Evolutionary conservation across 2,113 vertebrate genomes (phyloP).

Genomic region (Rhinolophus sinicus): DNA sequence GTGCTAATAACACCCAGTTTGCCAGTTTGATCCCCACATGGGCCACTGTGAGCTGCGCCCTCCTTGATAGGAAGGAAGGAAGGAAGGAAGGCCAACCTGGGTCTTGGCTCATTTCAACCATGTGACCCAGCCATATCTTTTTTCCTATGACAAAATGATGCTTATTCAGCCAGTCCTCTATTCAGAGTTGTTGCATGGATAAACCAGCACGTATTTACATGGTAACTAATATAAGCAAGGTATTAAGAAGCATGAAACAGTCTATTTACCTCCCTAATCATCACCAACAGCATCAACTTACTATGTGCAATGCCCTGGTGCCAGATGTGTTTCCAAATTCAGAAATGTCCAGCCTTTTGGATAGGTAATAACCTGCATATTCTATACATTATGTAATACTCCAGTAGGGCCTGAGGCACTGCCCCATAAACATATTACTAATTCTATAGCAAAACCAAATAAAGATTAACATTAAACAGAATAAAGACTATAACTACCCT

Average conservation of each 20-base stretch:
- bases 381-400: not conserved
- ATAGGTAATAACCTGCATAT: not conserved
- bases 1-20: too few relatives aligned
- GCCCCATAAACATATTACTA: conserved; percentile 37
- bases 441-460: conserved; percentile 4
- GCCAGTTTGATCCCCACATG: too few relatives aligned
- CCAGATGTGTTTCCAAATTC: conserved; percentile 42
- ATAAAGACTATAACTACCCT: not conserved
- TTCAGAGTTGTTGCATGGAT: conserved; percentile 32
- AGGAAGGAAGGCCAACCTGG: not conserved
- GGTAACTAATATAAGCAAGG: conserved; percentile 16
- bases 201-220: conserved; percentile 60
- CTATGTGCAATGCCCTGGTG: not conserved
- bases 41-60: too few relatives aligned
- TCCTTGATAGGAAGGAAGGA: too few relatives aligned
- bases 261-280: conserved; percentile 49
- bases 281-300: conserved; percentile 44
- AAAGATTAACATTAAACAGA: conserved; percentile 45
- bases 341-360: conserved; percentile 26
- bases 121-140: not conserved
- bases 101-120: conserved; percentile 28
- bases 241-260: conserved; percentile 46
- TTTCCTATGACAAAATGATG: conserved; percentile 55
- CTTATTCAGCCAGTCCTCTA: not conserved
- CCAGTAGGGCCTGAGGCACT: not conserved